Percentiles rank a stretch among this genome's conserved stretches.
These are phyloP conservation scores for Euglossa dilemma DNA, from an alignment of 1,140 invertebrate genomes.

Conservation along the genomic window DNA sequence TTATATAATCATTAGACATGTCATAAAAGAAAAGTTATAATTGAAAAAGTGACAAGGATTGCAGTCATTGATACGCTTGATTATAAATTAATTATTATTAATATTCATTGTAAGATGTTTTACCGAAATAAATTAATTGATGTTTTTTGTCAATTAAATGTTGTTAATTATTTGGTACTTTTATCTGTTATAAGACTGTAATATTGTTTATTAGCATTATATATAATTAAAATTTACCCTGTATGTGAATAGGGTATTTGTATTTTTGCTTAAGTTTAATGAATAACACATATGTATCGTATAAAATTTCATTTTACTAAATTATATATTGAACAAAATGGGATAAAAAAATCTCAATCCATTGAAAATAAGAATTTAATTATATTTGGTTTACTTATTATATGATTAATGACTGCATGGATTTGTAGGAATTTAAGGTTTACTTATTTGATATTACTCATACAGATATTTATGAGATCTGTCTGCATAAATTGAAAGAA, in stretches of 20 bases:
- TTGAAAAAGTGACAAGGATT: conserved; percentile 53
- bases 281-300: neutral
- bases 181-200: conserved; percentile 22
- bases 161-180: conserved; percentile 61
- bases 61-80: conserved; percentile 69
- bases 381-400: conserved; percentile 5
- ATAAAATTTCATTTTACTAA: no score
- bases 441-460: conserved; percentile 20
- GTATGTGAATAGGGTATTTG: neutral
- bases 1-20: conserved; percentile 31
- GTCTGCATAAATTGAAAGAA: conserved; percentile 47
- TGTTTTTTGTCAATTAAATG: conserved; percentile 70
- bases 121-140: conserved; percentile 71
- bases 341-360: neutral
- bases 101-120: conserved; percentile 70
- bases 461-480: conserved; percentile 63
- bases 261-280: conserved; percentile 18
- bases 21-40: conserved; percentile 34
- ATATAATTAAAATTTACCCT: conserved; percentile 7
- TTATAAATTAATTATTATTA: conserved; percentile 63
- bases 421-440: conserved; percentile 12
- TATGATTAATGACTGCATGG: neutral
- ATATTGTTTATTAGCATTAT: conserved; percentile 23
- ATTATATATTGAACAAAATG: neutral
- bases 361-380: neutral